Percentiles rank a stretch among this genome's conserved stretches.
These are phyloP conservation scores for Prionailurus bengalensis DNA, from an alignment of 2,113 vertebrate species.

Conservation along the genomic window DNA sequence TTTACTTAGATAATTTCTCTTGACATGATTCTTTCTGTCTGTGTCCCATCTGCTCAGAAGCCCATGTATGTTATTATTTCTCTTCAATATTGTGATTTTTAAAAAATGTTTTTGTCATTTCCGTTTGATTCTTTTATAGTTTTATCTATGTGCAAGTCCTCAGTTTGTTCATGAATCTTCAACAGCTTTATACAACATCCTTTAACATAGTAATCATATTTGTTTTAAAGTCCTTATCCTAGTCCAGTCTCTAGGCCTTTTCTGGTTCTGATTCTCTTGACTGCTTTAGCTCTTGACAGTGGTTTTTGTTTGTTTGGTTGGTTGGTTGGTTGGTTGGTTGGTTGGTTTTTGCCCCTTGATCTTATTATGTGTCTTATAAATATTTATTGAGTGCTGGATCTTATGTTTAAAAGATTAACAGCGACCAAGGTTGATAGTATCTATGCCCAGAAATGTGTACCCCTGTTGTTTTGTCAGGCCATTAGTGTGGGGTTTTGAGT, in stretches of 20 bases:
- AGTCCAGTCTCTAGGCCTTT: neutral
- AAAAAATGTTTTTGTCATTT: neutral
- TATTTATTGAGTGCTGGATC: neutral
- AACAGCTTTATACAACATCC: neutral
- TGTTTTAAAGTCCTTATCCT: conserved; percentile 30
- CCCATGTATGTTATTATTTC: neutral
- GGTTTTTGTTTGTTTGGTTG: neutral
- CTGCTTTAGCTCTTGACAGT: neutral
- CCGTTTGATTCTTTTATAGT: neutral
- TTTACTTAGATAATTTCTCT: neutral
- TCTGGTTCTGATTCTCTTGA: conserved; percentile 35
- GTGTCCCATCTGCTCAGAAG: neutral
- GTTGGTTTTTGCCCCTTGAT: neutral
- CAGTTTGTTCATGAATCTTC: conserved; percentile 9
- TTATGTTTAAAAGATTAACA: conserved; percentile 44
- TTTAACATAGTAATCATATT: neutral
- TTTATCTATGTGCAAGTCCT: neutral
- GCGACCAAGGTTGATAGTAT: neutral
- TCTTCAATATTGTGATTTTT: neutral
- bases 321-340: too few species aligned
- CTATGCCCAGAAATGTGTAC: neutral
- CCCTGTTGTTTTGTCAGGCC: neutral
- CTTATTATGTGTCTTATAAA: neutral
- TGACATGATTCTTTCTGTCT: neutral
- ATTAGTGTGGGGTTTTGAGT: neutral